Conservation (phyloP, 92 coral and sea anemone species). For the Umimayanthus kanabou region DNA sequence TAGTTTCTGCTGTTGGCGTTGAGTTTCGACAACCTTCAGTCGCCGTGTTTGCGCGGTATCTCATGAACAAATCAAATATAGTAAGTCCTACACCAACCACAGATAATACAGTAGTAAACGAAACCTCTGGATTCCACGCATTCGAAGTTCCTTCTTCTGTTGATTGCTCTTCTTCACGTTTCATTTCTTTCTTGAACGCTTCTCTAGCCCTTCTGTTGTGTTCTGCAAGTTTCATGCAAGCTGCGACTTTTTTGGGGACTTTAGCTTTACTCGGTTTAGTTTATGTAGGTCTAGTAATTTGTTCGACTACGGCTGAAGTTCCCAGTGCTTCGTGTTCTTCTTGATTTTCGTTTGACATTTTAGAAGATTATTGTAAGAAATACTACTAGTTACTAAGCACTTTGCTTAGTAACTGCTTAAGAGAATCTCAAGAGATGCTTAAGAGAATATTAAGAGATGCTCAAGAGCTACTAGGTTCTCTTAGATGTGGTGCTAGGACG, state of each 20-base stretch:
- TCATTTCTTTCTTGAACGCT: not conserved
- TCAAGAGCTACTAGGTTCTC: not conserved
- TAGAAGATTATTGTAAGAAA: too few relatives aligned
- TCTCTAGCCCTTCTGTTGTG: not conserved
- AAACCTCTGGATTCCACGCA: not conserved
- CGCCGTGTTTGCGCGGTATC: conserved; percentile 2
- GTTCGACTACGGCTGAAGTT: too few relatives aligned
- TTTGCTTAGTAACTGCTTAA: not conserved
- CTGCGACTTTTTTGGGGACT: not conserved
- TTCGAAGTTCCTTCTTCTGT: not conserved
- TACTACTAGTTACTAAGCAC: conserved; percentile 1
- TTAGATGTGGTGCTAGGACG: too few relatives aligned
- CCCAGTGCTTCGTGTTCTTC: too few relatives aligned
- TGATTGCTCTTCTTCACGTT: not conserved
- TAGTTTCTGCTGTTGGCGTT: not conserved
- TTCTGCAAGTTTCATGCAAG: not conserved
- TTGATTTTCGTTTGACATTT: not conserved
- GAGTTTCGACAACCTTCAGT: not conserved
- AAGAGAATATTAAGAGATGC: not conserved
- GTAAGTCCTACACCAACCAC: not conserved
- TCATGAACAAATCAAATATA: not conserved
- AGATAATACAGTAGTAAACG: not conserved
- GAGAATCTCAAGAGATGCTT: not conserved
- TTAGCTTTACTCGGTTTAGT: not conserved
- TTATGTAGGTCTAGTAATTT: not conserved